A percentile compares a stretch with the other conserved stretches of the same genome.
phyloP scores from a whole-genome alignment of 2,113 vertebrate genomes.

The Telmatochromis brachygnathus region DNA sequence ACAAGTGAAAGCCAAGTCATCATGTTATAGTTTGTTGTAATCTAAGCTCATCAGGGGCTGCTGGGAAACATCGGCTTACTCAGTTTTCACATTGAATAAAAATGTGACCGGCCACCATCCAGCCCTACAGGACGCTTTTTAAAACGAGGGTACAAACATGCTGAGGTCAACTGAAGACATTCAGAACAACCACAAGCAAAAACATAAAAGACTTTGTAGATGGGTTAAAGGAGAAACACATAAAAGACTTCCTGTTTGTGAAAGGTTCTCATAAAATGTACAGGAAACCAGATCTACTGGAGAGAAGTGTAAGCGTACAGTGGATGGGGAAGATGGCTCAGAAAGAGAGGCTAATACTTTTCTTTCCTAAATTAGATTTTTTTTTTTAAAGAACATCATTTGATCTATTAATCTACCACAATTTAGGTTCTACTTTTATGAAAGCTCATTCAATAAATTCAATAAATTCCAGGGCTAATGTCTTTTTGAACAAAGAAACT shows the following conservation, averaged over 20 bases:
- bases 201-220: neutral
- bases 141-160: neutral
- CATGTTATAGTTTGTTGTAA: constrained; percentile 32
- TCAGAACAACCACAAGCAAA: neutral
- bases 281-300: neutral
- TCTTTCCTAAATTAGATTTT: neutral
- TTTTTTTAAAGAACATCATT: neutral
- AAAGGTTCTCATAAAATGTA: neutral
- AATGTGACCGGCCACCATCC: neutral
- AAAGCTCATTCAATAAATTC: neutral
- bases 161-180: neutral
- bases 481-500: neutral
- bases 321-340: neutral
- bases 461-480: neutral
- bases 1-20: constrained; percentile 26
- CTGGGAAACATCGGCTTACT: neutral
- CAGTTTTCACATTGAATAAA: neutral
- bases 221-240: neutral
- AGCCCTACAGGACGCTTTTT: neutral
- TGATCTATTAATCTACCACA: neutral
- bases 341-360: neutral
- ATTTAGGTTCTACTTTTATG: neutral
- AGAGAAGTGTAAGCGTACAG: neutral
- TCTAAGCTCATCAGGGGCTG: constrained; percentile 9
- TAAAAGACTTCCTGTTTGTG: constrained; percentile 15